Percentiles rank a stretch among this genome's conserved stretches.
phyloP scores from a whole-genome alignment of 2,113 vertebrate species.

The Pholis gunnellus region DNA sequence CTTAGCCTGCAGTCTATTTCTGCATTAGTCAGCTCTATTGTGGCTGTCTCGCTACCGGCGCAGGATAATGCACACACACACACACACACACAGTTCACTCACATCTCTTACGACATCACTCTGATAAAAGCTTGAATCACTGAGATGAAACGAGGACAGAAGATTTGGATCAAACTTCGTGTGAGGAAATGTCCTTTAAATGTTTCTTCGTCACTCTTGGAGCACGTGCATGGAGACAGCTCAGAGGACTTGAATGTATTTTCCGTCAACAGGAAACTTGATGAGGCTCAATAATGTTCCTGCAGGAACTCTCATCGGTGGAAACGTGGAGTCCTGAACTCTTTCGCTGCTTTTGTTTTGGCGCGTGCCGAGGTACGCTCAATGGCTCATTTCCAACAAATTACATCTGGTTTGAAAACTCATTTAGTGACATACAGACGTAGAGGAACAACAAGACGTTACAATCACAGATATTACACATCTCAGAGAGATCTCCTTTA shows the following conservation, averaged over 20 bases:
- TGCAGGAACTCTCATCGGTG: neutral
- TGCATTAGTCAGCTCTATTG: slow-evolving; percentile 80
- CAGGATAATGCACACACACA: slow-evolving; percentile 53
- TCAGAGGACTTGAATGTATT: slow-evolving; percentile 31
- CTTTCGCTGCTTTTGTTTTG: neutral
- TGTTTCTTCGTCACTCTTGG: neutral
- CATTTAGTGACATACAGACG: neutral
- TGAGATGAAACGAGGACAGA: slow-evolving; percentile 20
- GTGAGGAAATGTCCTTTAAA: neutral
- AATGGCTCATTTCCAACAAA: slow-evolving; percentile 3
- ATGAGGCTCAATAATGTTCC: slow-evolving; percentile 14
- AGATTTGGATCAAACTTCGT: slow-evolving; percentile 17
- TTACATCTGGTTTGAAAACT: neutral
- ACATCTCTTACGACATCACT: slow-evolving; percentile 33
- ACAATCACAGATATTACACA: neutral
- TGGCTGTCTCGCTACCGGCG: slow-evolving; percentile 49
- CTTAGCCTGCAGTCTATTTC: slow-evolving; percentile 78
- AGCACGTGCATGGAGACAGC: neutral
- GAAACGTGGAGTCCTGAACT: neutral
- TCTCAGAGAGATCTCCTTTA: neutral
- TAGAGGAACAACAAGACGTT: neutral
- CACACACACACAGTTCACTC: slow-evolving; percentile 11
- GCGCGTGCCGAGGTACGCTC: neutral
- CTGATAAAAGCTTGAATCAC: slow-evolving; percentile 33
- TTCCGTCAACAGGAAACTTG: slow-evolving; percentile 41